These are phyloP conservation scores for Parthenolecanium corni DNA, from an alignment of 2,888 invertebrate species.

Conservation along the genomic window DNA sequence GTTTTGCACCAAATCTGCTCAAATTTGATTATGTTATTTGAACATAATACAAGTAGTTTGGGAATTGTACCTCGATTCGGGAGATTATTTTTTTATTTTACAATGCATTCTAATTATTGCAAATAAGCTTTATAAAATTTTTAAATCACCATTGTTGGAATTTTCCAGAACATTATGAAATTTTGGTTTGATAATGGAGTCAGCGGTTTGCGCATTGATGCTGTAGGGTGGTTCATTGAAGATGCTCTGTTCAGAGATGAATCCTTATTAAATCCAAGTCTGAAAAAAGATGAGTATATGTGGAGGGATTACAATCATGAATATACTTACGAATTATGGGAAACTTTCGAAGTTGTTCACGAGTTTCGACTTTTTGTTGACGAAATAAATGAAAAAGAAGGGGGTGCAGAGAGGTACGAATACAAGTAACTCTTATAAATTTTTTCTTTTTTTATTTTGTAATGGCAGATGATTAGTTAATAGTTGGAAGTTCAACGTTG, in stretches of 20 bases:
- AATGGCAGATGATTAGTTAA: too few relatives aligned
- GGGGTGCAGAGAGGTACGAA: background rate
- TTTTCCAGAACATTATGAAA: conserved; percentile 17
- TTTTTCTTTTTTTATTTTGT: background rate
- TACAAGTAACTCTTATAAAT: background rate
- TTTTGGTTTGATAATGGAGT: conserved; percentile 30
- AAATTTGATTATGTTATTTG: too few relatives aligned
- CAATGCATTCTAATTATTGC: too few relatives aligned
- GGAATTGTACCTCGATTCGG: too few relatives aligned
- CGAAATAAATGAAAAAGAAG: conserved; percentile 4
- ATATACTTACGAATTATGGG: conserved; percentile 14
- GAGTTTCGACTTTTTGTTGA: conserved; percentile 19
- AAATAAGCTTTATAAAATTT: too few relatives aligned
- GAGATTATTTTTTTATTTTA: too few relatives aligned
- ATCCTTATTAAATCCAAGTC: background rate
- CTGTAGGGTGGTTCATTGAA: conserved; percentile 9
- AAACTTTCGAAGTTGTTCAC: conserved; percentile 4
- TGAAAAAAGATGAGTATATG: background rate
- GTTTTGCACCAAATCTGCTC: too few relatives aligned
- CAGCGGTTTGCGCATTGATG: conserved; percentile 24
- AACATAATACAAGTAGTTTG: too few relatives aligned
- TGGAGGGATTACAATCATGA: conserved; percentile 8
- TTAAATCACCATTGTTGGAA: too few relatives aligned
- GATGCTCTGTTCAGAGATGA: conserved; percentile 20
- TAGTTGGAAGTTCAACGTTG: too few relatives aligned